Base-by-base conservation (phyloP, 2,888 invertebrate genomes). In the Biston stratarius region DNA sequence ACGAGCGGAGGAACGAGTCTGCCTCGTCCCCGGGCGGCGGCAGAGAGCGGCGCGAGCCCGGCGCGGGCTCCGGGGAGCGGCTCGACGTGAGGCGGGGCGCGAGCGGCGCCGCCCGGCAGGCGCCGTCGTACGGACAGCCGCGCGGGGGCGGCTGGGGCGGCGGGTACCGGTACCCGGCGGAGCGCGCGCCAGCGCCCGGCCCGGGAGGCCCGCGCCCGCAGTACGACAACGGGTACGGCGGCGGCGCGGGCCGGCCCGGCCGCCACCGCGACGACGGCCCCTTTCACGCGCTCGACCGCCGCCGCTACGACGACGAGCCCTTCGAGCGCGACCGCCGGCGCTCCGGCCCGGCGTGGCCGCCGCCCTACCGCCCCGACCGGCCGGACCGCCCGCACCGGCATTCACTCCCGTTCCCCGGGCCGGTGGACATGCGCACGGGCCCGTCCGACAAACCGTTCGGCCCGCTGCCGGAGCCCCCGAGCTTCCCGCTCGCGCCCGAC, bases 91-190 rank as follows among this genome's bases (percentile, higher is more conserved):
- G 40, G 15, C 15, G 10, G 42, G 64, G 33, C 3, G 84, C 79
- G 1, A 84, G 79, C 11, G 82, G 87, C 7, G 79, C 88, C 0
- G 53, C 62, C 44, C 89, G 86, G 34, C 93, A 95, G 80, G 95
- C 94, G 12, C 96, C 96, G 0, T 94, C 96, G 82, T 96, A 96
- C 82, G 95, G 95, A 8, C 94, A 95, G 60, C 94, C 94, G 2
- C 93, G 95, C 2, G 91, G 92, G 8, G 90, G 93, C 48, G 90
- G 86, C 79, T 94, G 89, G 89, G 94, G 82, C 64, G 91, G 93
- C 36, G 91, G 92, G 6, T 93, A 93, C 67, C 82, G 84, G n/a
- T 72, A 74, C 59, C 74, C 62, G 79, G 79, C 15, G 40, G 67
- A 62, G 33, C 63, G 51, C 38, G 55, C 66, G 79, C 84, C 66